Base-by-base conservation (phyloP, 2,797 vertebrate species). In the Lacerta viridis region DNA sequence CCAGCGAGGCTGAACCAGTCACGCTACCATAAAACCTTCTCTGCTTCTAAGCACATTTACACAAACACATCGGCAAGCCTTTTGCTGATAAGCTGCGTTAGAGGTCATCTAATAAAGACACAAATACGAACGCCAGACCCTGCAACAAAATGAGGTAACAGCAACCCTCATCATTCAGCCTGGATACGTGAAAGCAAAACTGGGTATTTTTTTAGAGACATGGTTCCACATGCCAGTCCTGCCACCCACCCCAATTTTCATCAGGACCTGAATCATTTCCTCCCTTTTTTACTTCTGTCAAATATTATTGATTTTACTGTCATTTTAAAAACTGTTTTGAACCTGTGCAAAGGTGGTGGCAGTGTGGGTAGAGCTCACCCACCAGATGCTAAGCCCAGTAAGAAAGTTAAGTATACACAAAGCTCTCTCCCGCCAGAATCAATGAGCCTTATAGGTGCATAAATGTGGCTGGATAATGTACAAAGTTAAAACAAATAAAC, bases 401-500 rank as follows among this genome's bases (percentile, higher is more conserved):
- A 33, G 36, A 6, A 23, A 84, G 64, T 27, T n/a, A 77, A 68
- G 29, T 5, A 7, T 11, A 23, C 5, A 68, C 55, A 39, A 23
- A 82, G 36, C 20, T 29, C 23, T 29, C 9, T 64, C 17, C 18
- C 50, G 76, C 9, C 61, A 59, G 78, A 84, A 43, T 71, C 74
- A 83, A 20, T 61, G 17, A n/a, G 9, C 23, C 41, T 81, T 55
- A 1, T 29, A 36, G 27, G 59, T 13, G 25, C 76, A 74, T 50
- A 66, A 64, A 36, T 75, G 36, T 41, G 78, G 59, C 41, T 81
- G 7, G 69, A 75, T 85, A 80, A 75, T 39, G 59, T 18, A 74
- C 69, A 33, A 76, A 80, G 61, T 75, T 75, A 76, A 76, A 84
- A 89, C 59, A 85, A 81, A 82, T 59, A 76, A 50, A 75, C n/a